These are phyloP conservation scores for Typhlomys cinereus DNA, from an alignment of 2,113 vertebrate species.

Conservation along the genomic window DNA sequence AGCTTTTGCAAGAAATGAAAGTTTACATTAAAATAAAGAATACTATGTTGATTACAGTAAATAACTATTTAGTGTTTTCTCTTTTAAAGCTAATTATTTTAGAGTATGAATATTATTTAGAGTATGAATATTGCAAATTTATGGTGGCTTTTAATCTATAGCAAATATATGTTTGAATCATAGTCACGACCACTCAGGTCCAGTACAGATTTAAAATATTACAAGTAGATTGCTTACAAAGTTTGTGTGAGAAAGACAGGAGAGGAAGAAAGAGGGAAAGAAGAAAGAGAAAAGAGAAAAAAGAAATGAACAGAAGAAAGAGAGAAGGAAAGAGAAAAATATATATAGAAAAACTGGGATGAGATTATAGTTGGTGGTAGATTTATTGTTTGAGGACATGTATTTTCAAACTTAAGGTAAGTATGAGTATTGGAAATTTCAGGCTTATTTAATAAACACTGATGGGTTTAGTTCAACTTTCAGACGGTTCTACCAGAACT, in stretches of 20 bases:
- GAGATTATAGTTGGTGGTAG: not conserved
- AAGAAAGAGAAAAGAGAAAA: too few relatives aligned
- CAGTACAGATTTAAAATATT: not conserved
- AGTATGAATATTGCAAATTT: not conserved
- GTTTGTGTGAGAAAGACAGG: not conserved
- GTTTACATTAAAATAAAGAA: not conserved
- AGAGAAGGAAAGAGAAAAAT: not conserved
- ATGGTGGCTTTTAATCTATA: conserved; percentile 23
- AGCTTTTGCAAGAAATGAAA: not conserved
- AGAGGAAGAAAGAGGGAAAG: too few relatives aligned
- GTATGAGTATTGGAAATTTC: conserved; percentile 45
- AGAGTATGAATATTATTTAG: not conserved
- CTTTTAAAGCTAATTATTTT: too few relatives aligned
- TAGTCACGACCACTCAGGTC: not conserved
- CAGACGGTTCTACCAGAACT: conserved; percentile 2
- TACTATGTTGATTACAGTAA: not conserved
- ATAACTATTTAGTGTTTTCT: not conserved
- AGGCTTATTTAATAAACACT: not conserved
- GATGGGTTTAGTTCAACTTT: not conserved
- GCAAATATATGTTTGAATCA: not conserved
- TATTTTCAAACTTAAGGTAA: conserved; percentile 58
- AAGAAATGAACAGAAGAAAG: not conserved
- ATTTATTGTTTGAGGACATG: too few relatives aligned
- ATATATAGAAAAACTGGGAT: not conserved
- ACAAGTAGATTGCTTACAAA: not conserved